Percentiles rank a stretch among this genome's conserved stretches.
phyloP scores from a whole-genome alignment of 2,888 invertebrate species.

The Myathropa florea region DNA sequence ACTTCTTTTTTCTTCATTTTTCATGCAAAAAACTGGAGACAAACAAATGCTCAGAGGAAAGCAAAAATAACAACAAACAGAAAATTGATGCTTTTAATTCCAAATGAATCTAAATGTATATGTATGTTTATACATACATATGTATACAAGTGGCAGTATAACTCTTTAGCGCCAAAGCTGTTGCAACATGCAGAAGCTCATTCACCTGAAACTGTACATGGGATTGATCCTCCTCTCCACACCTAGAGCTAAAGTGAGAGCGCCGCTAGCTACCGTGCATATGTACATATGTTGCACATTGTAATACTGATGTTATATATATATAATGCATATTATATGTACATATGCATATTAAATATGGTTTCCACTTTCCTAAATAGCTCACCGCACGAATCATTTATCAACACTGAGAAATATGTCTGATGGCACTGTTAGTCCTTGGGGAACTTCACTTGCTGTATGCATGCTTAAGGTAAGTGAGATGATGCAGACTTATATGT shows the following conservation, averaged over 20 bases:
- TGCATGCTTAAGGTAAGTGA: slow-evolving; percentile 55
- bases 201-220: slow-evolving; percentile 65
- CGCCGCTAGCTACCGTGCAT: slow-evolving; percentile 39
- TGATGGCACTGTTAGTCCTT: slow-evolving; percentile 58
- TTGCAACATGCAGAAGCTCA: slow-evolving; percentile 48
- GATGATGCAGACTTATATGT: background rate
- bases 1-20: slow-evolving; percentile 18
- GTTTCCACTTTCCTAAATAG: slow-evolving; percentile 58
- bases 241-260: slow-evolving; percentile 64
- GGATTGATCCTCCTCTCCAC: slow-evolving; percentile 59
- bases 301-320: slow-evolving; percentile 29
- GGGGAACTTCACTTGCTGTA: slow-evolving; percentile 36
- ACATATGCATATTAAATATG: background rate
- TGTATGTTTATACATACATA: slow-evolving; percentile 35
- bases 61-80: slow-evolving; percentile 67
- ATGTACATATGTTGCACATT: slow-evolving; percentile 60
- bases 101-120: slow-evolving; percentile 57
- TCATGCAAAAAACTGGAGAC: slow-evolving; percentile 46
- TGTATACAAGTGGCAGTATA: slow-evolving; percentile 1
- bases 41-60: slow-evolving; percentile 63
- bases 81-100: slow-evolving; percentile 71
- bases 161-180: slow-evolving; percentile 12
- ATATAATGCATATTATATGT: background rate
- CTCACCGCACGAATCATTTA: slow-evolving; percentile 65
- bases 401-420: slow-evolving; percentile 65